Percentiles rank a stretch among this genome's conserved stretches.
Evolutionary conservation across 1,140 invertebrate species (phyloP).

Genomic region (Agrilus planipennis): DNA sequence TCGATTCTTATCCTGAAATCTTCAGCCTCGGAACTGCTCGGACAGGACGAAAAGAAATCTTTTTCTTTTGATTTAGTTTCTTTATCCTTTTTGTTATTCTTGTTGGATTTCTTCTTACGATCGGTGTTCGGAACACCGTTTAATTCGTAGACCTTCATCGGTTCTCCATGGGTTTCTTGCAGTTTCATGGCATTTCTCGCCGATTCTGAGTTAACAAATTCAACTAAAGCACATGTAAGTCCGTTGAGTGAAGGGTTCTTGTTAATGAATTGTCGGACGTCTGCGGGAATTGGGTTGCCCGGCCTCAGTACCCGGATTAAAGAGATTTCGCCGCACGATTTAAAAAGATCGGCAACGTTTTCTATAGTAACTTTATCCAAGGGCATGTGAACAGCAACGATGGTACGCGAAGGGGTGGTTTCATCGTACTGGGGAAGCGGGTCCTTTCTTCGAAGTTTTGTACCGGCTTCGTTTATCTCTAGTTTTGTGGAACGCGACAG

Average conservation of each 20-base stretch:
- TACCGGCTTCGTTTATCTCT: slow-evolving; percentile 81
- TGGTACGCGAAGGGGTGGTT: slow-evolving; percentile 77
- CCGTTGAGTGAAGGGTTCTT: slow-evolving; percentile 79
- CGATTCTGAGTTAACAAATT: slow-evolving; percentile 77
- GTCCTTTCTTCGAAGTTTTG: slow-evolving; percentile 76
- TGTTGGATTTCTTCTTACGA: slow-evolving; percentile 39
- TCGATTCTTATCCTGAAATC: slow-evolving; percentile 39
- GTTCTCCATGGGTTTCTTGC: slow-evolving; percentile 22
- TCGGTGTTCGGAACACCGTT: slow-evolving; percentile 45
- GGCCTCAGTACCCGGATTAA: slow-evolving; percentile 74
- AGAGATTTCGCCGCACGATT: slow-evolving; percentile 76
- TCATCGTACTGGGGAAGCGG: slow-evolving; percentile 83
- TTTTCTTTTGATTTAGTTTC: slow-evolving; percentile 17
- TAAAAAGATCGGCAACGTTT: slow-evolving; percentile 77
- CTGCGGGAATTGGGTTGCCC: slow-evolving; percentile 74
- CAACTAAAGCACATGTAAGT: slow-evolving; percentile 75
- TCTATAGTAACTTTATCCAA: slow-evolving; percentile 75
- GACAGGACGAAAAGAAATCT: slow-evolving; percentile 41
- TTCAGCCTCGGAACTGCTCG: slow-evolving; percentile 55
- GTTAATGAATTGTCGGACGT: slow-evolving; percentile 77
- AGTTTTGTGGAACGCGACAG: slow-evolving; percentile 67
- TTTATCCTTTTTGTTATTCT: slow-evolving; percentile 22
- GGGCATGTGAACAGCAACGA: slow-evolving; percentile 76
- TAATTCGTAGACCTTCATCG: slow-evolving; percentile 41
- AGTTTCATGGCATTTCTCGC: slow-evolving; percentile 67